These are phyloP conservation scores for Thecocarcelia acutangulata DNA, from an alignment of 2,888 invertebrate genomes.

Conservation along the genomic window DNA sequence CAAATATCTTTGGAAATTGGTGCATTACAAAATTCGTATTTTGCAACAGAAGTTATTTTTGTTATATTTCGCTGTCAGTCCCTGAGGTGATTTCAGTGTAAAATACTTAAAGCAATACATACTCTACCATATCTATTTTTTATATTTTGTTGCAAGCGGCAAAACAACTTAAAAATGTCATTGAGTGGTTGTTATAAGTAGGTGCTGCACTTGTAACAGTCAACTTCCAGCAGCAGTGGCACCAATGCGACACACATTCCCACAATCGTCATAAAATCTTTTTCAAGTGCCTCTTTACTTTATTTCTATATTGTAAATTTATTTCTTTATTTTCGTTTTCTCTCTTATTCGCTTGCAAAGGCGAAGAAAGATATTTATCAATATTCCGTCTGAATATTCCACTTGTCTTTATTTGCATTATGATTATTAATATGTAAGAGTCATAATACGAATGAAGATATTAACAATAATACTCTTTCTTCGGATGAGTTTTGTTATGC, in stretches of 20 bases:
- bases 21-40: constrained; percentile 34
- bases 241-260: constrained; percentile 18
- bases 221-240: constrained; percentile 45
- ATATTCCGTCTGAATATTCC: constrained; percentile 46
- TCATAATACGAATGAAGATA: background rate
- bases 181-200: constrained; percentile 62
- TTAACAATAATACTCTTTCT: constrained; percentile 9
- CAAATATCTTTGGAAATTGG: constrained; percentile 17
- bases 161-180: constrained; percentile 60
- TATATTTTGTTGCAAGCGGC: constrained; percentile 45
- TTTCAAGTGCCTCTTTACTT: constrained; percentile 59
- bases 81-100: constrained; percentile 20
- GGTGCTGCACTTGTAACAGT: constrained; percentile 57
- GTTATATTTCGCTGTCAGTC: constrained; percentile 29
- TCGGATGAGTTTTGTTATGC: background rate
- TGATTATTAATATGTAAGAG: constrained; percentile 47
- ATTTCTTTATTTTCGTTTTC: constrained; percentile 2
- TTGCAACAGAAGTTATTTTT: constrained; percentile 18
- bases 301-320: constrained; percentile 28
- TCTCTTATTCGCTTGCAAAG: constrained; percentile 13
- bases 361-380: constrained; percentile 52
- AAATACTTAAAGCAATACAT: background rate
- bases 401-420: constrained; percentile 58
- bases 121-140: background rate
- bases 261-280: constrained; percentile 52